A percentile compares a stretch with the other conserved stretches of the same genome.
phyloP scores from a whole-genome alignment of 1,140 invertebrate species.

The Drosophila sturtevanti region DNA sequence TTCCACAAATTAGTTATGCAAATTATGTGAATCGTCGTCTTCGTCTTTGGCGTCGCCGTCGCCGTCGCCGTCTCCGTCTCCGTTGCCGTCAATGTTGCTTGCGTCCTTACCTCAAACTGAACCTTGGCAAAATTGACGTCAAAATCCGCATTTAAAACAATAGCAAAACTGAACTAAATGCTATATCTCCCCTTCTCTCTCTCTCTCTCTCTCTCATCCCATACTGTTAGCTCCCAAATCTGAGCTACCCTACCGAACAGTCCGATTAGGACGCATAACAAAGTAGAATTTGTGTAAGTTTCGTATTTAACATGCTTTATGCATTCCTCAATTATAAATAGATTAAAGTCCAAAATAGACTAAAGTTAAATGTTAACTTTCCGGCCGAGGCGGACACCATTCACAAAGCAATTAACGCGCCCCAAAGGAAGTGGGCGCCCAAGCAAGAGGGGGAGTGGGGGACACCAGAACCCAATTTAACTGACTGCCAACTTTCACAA shows the following conservation, averaged over 20 bases:
- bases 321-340: conserved; percentile 80
- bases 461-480: conserved; percentile 71
- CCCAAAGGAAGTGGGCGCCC: conserved; percentile 33
- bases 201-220: conserved; percentile 10
- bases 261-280: conserved; percentile 77
- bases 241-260: conserved; percentile 31
- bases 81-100: neutral
- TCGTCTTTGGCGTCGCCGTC: neutral
- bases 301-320: conserved; percentile 80
- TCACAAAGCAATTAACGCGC: conserved; percentile 80
- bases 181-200: conserved; percentile 1
- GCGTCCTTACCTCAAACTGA: conserved; percentile 60
- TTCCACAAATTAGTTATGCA: conserved; percentile 80
- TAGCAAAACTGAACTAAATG: conserved; percentile 34
- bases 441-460: no score
- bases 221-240: no score
- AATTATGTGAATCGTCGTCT: conserved; percentile 68
- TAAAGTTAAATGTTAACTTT: conserved; percentile 81
- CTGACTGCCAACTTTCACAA: conserved; percentile 81
- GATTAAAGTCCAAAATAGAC: conserved; percentile 80
- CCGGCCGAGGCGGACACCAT: conserved; percentile 77
- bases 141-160: conserved; percentile 76
- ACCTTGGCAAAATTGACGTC: conserved; percentile 9
- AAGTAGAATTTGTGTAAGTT: conserved; percentile 79
- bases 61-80: conserved; percentile 22